phyloP scores from a whole-genome alignment of 53 echinoderm and acorn worm species.

The Holothuria scabra region DNA sequence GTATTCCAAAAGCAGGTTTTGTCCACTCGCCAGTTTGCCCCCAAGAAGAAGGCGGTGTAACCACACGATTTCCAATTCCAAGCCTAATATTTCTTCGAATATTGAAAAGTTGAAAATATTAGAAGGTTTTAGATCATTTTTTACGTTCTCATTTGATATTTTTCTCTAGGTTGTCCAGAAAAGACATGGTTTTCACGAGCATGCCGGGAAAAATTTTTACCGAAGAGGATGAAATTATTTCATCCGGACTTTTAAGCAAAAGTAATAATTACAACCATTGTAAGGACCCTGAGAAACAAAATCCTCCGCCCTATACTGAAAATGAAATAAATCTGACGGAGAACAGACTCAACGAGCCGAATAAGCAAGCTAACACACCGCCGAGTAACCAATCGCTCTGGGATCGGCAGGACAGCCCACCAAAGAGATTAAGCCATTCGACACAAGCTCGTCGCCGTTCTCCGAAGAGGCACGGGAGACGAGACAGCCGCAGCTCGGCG shows the following conservation, averaged over 20 bases:
- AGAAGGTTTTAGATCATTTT: background rate
- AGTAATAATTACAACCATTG: conserved; percentile 26
- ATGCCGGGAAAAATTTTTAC: conserved; percentile 95
- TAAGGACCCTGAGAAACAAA: conserved; percentile 3
- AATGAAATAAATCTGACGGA: conserved; percentile 13
- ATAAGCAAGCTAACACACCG: background rate
- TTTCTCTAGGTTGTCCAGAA: conserved; percentile 74
- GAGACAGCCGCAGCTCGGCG: conserved; percentile 3
- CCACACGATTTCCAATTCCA: too few species aligned
- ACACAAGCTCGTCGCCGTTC: conserved; percentile 59
- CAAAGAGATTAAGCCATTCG: conserved; percentile 70
- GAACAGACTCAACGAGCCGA: conserved; percentile 6
- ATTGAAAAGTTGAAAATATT: too few species aligned
- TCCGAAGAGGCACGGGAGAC: conserved; percentile 29
- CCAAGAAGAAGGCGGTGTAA: too few species aligned
- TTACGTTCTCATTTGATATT: background rate
- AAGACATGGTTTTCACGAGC: conserved; percentile 91
- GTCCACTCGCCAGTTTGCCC: too few species aligned
- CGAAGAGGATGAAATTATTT: conserved; percentile 89
- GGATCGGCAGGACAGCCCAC: conserved; percentile 20
- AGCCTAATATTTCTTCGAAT: too few species aligned
- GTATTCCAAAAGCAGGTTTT: too few species aligned
- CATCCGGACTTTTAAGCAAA: conserved; percentile 65
- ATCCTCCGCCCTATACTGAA: conserved; percentile 10
- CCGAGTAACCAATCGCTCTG: background rate